Evolutionary conservation across 92 coral and sea anemone genomes (phyloP).

Genomic region (Epizoanthus rinbou): DNA sequence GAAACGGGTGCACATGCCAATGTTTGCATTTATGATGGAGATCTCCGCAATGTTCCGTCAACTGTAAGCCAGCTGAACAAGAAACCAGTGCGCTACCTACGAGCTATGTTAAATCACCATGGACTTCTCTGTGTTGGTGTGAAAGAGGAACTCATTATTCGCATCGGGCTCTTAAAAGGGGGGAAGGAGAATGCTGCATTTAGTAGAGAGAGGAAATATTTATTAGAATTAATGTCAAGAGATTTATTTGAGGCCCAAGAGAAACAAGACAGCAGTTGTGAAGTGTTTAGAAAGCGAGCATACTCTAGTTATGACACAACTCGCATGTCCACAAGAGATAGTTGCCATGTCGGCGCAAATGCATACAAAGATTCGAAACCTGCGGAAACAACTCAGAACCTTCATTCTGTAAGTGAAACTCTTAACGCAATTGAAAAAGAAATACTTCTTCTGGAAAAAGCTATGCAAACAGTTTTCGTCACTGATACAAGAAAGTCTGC

Average conservation of each 20-base stretch:
- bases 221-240: conserved; percentile 42
- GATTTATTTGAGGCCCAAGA: conserved; percentile 29
- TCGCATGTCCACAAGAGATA: conserved; percentile 40
- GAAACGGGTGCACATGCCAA: no score
- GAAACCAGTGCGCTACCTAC: conserved; percentile 21
- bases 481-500: conserved; percentile 16
- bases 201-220: conserved; percentile 47
- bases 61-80: conserved; percentile 50
- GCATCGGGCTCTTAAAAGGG: conserved; percentile 47
- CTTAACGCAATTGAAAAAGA: conserved; percentile 40
- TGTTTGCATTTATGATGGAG: conserved; percentile 47
- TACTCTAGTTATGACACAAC: conserved; percentile 45
- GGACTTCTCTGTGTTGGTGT: conserved; percentile 43
- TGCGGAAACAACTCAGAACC: conserved; percentile 14
- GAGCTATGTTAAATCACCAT: conserved; percentile 46
- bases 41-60: conserved; percentile 43
- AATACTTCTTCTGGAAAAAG: conserved; percentile 31
- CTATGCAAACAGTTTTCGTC: conserved; percentile 13
- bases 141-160: conserved; percentile 39
- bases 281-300: conserved; percentile 23
- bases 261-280: conserved; percentile 37
- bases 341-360: conserved; percentile 12
- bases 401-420: conserved; percentile 2
- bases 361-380: conserved; percentile 8
- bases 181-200: conserved; percentile 48